Evolutionary conservation across 2,888 invertebrate species (phyloP).

Genomic region (Drosophila parthenogenetica): DNA sequence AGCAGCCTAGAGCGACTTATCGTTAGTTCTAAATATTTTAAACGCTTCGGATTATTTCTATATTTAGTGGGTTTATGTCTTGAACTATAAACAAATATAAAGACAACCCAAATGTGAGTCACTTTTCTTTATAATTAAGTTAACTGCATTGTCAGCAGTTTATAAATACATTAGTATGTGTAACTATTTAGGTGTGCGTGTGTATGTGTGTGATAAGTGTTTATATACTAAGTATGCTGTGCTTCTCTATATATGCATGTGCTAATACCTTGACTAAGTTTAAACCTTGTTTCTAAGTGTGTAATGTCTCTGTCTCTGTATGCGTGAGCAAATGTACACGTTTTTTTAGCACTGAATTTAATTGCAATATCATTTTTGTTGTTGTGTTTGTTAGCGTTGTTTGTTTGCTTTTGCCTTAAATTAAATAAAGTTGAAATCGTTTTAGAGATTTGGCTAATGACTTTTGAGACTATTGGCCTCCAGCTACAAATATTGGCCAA

Average conservation of each 20-base stretch:
- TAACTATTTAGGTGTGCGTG: not conserved
- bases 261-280: slow-evolving; percentile 46
- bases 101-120: slow-evolving; percentile 32
- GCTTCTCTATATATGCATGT: slow-evolving; percentile 8
- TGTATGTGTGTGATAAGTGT: slow-evolving; percentile 17
- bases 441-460: slow-evolving; percentile 40
- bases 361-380: slow-evolving; percentile 48
- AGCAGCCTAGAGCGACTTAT: too few relatives aligned
- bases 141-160: slow-evolving; percentile 52
- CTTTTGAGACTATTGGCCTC: slow-evolving; percentile 30
- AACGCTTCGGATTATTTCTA: not conserved
- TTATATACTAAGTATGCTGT: slow-evolving; percentile 18
- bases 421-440: slow-evolving; percentile 36
- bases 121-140: slow-evolving; percentile 55
- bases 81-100: slow-evolving; percentile 21
- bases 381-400: slow-evolving; percentile 27
- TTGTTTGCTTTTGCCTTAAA: slow-evolving; percentile 49
- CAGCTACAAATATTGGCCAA: slow-evolving; percentile 19
- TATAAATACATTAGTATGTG: slow-evolving; percentile 5
- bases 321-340: slow-evolving; percentile 19
- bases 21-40: too few relatives aligned
- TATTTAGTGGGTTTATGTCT: slow-evolving; percentile 1
- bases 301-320: not conserved
- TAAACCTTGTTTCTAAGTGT: slow-evolving; percentile 32
- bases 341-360: slow-evolving; percentile 57